A percentile compares a stretch with the other conserved stretches of the same genome.
These are phyloP conservation scores for Platorchestia sp. DNA, from an alignment of 1,140 invertebrate genomes.

Conservation along the genomic window DNA sequence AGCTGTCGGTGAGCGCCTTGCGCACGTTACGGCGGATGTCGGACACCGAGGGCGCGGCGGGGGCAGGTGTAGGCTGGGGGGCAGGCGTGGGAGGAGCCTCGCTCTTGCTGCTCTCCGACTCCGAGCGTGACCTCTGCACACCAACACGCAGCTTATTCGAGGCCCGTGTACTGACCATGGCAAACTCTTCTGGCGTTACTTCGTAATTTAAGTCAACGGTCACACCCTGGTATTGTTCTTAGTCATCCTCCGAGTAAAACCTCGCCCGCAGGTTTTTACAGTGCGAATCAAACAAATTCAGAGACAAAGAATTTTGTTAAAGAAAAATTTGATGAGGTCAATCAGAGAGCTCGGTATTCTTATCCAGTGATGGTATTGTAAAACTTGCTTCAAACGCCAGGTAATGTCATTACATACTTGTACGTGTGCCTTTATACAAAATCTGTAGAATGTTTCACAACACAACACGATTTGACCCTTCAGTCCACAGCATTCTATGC, in stretches of 20 bases:
- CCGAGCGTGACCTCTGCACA: not conserved
- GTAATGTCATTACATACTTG: not conserved
- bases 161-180: not conserved
- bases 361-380: not conserved
- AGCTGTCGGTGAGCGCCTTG: conserved; percentile 59
- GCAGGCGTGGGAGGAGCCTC: not conserved
- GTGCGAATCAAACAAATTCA: not conserved
- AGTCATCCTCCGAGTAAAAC: not conserved
- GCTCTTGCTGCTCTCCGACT: not conserved
- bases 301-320: not conserved
- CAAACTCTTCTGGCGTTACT: not conserved
- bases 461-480: not conserved
- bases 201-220: not conserved
- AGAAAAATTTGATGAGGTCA: not conserved
- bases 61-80: not conserved
- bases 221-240: not conserved
- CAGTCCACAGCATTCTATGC: not conserved
- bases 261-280: not conserved
- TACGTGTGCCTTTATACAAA: not conserved
- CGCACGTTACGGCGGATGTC: conserved; percentile 58
- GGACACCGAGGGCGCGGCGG: not conserved
- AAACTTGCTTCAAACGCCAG: not conserved
- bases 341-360: not conserved
- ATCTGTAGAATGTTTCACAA: not conserved
- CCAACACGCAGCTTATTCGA: not conserved